Base-by-base conservation (phyloP, 2,888 invertebrate genomes). In the Thelaira solivaga region DNA sequence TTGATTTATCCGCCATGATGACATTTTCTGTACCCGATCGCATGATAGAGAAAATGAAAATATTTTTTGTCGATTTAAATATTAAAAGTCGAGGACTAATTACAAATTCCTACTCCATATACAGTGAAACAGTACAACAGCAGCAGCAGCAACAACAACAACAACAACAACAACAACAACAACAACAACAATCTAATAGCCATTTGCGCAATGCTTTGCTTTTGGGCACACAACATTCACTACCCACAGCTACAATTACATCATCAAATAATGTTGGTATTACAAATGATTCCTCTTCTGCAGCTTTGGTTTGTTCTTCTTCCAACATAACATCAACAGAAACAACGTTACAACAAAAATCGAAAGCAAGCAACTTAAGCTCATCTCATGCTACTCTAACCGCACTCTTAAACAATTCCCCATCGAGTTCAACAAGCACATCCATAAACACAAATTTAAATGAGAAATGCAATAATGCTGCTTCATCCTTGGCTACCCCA, bases 31-130 rank as follows among this genome's bases (percentile, higher is more conserved):
- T 92, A 4, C 92, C 92, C 4, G 91, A 91, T 20, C 90, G 90
- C 83, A 92, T 93, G 89, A 86, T 92, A 75, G 90, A 90, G 80
- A 93, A 93, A 86, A 92, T 93, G 90, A 90, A 91, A 78, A 67
- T 84, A 1, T 89, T 89, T 77, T 89, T 89, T 62, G 85, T 88
- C 36, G 89, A 89, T 81, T 81, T 89, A 18, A 88, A 89, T 68
- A 86, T 88, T n/a, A 88, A 88, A 78, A 89, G 88, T 76, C 85
- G 87, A 7, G 89, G 88, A 0, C 74, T 89, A n/a, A 88, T 89
- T 31, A 86, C 88, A 10, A 89, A 88, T 45, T 88, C 88, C 0
- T 88, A 83, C 76, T 85, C 87, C 1, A 76, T 86, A 64, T 80
- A 82, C 16, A 81, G 69, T 4, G 45, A 72, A 16, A 39, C 68